A percentile compares a stretch with the other conserved stretches of the same genome.
These are phyloP conservation scores for Atopsyche davidsoni DNA, from an alignment of 1,140 invertebrate species.

Conservation along the genomic window DNA sequence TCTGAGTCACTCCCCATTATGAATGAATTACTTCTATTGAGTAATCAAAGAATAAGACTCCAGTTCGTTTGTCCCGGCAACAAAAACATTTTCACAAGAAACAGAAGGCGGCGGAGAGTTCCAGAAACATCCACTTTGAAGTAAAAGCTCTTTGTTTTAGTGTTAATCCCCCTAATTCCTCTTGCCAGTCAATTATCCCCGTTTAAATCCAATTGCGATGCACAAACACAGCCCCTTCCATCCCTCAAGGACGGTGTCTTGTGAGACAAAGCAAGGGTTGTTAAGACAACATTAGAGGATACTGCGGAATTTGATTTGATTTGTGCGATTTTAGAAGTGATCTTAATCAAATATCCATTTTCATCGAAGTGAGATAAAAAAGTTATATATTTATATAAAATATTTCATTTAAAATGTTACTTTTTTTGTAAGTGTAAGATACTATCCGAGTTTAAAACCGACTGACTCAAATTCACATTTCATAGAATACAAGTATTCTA, in stretches of 20 bases:
- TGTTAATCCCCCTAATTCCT: conserved; percentile 31
- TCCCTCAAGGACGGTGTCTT: conserved; percentile 10
- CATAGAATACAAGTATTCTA: no score
- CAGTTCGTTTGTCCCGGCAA: conserved; percentile 19
- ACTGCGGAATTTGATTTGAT: no score
- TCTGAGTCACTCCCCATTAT: no score
- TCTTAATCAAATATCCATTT: not conserved
- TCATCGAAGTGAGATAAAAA: not conserved
- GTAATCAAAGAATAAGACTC: conserved; percentile 19
- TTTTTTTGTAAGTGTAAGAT: no score
- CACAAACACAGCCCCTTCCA: conserved; percentile 25
- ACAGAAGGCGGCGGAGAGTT: conserved; percentile 17
- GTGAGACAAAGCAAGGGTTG: conserved; percentile 28
- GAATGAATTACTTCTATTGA: not conserved
- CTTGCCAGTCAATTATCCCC: conserved; percentile 32
- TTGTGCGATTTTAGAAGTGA: not conserved
- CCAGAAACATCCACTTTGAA: conserved; percentile 27
- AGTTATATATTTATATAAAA: not conserved
- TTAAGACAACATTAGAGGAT: no score
- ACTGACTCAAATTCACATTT: no score
- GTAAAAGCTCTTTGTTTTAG: conserved; percentile 31
- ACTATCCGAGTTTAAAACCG: no score
- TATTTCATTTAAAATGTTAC: not conserved
- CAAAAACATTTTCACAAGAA: conserved; percentile 15
- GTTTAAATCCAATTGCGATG: conserved; percentile 32